These are phyloP conservation scores for Micropterix aruncella DNA, from an alignment of 2,888 invertebrate species.

Conservation along the genomic window DNA sequence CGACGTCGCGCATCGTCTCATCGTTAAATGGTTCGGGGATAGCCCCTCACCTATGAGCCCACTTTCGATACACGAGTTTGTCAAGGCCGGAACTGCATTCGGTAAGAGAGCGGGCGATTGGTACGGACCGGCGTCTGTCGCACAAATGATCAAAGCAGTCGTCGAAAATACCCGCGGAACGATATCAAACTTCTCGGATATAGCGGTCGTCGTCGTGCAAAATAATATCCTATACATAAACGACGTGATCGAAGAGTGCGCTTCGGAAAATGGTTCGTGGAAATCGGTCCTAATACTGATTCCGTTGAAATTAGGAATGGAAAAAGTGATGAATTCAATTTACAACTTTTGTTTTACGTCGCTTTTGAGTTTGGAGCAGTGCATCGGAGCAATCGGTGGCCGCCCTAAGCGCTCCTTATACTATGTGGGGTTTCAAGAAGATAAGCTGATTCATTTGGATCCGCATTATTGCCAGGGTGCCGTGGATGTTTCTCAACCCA, in stretches of 20 bases:
- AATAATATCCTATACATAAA: conserved; percentile 79
- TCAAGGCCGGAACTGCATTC: conserved; percentile 57
- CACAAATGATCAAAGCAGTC: conserved; percentile 73
- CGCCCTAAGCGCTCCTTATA: conserved; percentile 86
- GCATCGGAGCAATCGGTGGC: conserved; percentile 87
- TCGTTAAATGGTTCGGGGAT: conserved; percentile 85
- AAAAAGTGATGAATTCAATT: conserved; percentile 69
- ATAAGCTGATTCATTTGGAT: conserved; percentile 82
- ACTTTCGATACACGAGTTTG: conserved; percentile 75
- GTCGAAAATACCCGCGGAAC: conserved; percentile 56
- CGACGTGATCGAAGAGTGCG: conserved; percentile 57
- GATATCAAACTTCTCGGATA: conserved; percentile 62
- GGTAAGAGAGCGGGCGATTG: conserved; percentile 84
- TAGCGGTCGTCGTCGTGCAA: conserved; percentile 78
- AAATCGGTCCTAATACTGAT: conserved; percentile 70
- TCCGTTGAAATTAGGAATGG: conserved; percentile 74
- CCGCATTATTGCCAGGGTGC: conserved; percentile 91
- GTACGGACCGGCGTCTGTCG: conserved; percentile 87
- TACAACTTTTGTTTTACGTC: conserved; percentile 74
- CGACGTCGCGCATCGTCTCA: conserved; percentile 66
- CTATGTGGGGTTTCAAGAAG: conserved; percentile 89
- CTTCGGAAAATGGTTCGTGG: conserved; percentile 44
- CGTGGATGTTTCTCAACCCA: conserved; percentile 68
- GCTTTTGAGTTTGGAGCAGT: conserved; percentile 65
- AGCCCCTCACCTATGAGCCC: conserved; percentile 66